Percentiles rank a stretch among this genome's conserved stretches.
phyloP scores from a whole-genome alignment of 2,113 vertebrate genomes.

The Lichenostomus cassidix region DNA sequence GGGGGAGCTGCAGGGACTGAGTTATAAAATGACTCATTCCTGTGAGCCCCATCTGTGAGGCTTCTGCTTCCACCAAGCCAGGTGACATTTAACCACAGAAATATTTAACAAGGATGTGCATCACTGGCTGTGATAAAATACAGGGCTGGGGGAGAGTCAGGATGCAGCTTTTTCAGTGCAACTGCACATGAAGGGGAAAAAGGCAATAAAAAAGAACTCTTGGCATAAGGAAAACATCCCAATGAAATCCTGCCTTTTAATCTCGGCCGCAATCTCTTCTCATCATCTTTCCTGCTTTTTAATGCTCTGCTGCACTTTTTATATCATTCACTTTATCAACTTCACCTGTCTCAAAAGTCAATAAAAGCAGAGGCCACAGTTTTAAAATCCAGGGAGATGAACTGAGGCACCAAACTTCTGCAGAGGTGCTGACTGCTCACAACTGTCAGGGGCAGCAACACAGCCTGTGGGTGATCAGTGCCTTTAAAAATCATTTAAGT shows the following conservation, averaged over 20 bases:
- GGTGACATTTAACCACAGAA: conserved; percentile 29
- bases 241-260: conserved; percentile 38
- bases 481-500: background rate
- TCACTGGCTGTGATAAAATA: conserved; percentile 6
- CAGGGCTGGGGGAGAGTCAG: conserved; percentile 43
- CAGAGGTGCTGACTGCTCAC: background rate
- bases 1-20: background rate
- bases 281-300: conserved; percentile 23
- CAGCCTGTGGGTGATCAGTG: background rate
- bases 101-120: conserved; percentile 11
- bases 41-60: background rate
- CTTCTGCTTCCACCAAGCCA: background rate
- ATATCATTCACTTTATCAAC: conserved; percentile 35
- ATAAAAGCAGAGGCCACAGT: background rate
- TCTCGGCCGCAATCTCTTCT: background rate
- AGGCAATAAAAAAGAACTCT: conserved; percentile 27
- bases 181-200: background rate
- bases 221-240: conserved; percentile 41
- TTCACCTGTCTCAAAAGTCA: conserved; percentile 40
- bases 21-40: background rate
- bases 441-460: background rate
- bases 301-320: conserved; percentile 22
- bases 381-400: background rate
- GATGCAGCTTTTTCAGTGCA: conserved; percentile 24
- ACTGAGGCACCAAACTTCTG: background rate